Evolutionary conservation across 2,888 invertebrate species (phyloP), one percentile per base, ranked within the genome.

Genomic region (Dolichomitus sp.): DNA sequence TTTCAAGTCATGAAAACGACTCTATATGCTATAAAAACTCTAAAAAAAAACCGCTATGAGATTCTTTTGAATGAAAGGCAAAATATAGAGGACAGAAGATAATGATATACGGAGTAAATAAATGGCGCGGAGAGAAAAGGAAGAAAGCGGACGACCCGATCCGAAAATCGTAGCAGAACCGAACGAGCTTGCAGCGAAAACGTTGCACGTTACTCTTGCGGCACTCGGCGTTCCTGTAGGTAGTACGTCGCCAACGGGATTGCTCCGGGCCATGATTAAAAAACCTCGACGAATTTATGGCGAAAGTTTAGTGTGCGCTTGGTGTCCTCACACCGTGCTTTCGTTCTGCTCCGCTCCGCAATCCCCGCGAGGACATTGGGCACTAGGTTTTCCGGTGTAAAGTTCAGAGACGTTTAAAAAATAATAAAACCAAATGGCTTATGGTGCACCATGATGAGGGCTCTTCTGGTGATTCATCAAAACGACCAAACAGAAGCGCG

Each of bases 221-320:
- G 52, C 30, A 69, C 77, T 63, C 65, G 37, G 80, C 83, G 73
- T 74, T 30, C 27, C 69, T 57, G 73, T 68, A 61, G 75, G 79
- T 79, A 80, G 50, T 80, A 80, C 73, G 69, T 80, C 73, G 76
- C 80, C 61, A 73, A 80, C 69, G 73, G 77, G 73, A 83, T 83
- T 83, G 77, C 76, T 69, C 50, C 69, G 63, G 57, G 80, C 83
- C 69, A 80, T 83, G 83, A 83, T 83, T 83, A 80, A 83, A 83
- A 83, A 83, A 83, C 76, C 83, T 69, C 80, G 77, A 80, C 77
- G 80, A 83, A 83, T 83, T 83, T 83, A 83, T 83, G 73, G 83
- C 77, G 11, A 83, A 83, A 83, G 83, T 83, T 83, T 80, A 57
- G 80, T 63, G 42, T 40, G 72, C 74, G 45, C 69, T 33, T 30